Evolutionary conservation across 2,797 vertebrate genomes (phyloP).

Genomic region (Xenops minutus): DNA sequence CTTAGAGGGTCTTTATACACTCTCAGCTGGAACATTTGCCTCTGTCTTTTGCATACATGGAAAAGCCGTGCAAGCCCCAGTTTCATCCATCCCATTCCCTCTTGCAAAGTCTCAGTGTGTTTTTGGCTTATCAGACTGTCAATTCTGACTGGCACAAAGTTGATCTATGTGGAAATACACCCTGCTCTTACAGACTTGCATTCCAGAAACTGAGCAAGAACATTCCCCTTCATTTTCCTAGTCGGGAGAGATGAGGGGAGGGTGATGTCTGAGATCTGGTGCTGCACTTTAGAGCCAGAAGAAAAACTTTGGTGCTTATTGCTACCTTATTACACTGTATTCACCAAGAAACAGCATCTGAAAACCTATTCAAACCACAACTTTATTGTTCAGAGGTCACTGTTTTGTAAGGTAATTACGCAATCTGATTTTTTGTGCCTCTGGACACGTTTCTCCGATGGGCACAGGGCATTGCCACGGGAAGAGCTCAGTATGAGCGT

Average conservation of each 20-base stretch:
- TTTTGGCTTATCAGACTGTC: neutral
- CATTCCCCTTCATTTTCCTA: neutral
- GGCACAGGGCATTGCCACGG: rapidly evolving
- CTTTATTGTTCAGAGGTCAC: neutral
- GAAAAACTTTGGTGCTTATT: neutral
- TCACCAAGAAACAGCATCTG: neutral
- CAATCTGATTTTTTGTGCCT: neutral
- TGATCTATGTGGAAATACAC: neutral
- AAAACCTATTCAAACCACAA: neutral
- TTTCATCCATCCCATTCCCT: neutral
- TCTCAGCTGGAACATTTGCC: neutral
- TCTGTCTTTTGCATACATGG: neutral
- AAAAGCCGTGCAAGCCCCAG: neutral
- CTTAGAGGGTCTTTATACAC: neutral
- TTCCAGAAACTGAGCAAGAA: neutral
- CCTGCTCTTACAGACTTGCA: neutral
- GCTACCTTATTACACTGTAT: neutral
- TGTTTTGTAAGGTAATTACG: neutral
- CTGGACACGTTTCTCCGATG: neutral
- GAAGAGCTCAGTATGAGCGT: neutral
- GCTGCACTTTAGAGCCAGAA: neutral
- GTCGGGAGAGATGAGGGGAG: neutral
- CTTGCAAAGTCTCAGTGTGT: neutral
- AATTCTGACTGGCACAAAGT: neutral
- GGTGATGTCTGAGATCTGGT: neutral